Percentiles rank a stretch among this genome's conserved stretches.
phyloP scores from a whole-genome alignment of 2,888 invertebrate genomes.

The Pantelozetes paolii region DNA sequence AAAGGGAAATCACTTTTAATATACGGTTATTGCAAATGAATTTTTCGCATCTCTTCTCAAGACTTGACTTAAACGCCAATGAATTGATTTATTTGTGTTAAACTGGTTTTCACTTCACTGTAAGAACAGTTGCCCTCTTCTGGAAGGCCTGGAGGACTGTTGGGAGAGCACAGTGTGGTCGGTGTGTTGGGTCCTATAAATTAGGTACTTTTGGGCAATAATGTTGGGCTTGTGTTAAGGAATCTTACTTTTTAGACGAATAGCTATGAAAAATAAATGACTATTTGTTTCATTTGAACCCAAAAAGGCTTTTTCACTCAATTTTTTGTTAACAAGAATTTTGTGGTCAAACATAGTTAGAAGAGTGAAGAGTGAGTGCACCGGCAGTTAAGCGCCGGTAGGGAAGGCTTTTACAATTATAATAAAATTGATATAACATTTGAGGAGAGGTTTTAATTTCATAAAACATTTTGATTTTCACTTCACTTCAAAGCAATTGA shows the following conservation, averaged over 20 bases:
- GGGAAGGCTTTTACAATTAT: too few species aligned
- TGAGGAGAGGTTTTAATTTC: too few species aligned
- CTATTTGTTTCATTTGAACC: background rate
- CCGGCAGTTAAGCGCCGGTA: too few species aligned
- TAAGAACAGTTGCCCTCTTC: background rate
- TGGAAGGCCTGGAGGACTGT: background rate
- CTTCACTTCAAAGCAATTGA: too few species aligned
- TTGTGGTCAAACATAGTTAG: background rate
- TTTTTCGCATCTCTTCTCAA: background rate
- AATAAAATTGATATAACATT: too few species aligned
- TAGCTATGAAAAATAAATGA: background rate
- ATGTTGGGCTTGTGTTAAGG: background rate
- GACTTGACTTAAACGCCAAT: background rate
- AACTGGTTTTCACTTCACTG: background rate
- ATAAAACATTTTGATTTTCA: too few species aligned
- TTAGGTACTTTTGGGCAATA: slow-evolving; percentile 10
- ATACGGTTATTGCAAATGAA: background rate
- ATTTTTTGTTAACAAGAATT: background rate
- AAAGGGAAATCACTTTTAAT: background rate
- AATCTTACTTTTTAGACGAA: too few species aligned
- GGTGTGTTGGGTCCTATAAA: slow-evolving; percentile 22
- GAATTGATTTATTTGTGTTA: slow-evolving; percentile 11
- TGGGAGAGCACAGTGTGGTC: slow-evolving; percentile 12
- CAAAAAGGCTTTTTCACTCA: background rate
- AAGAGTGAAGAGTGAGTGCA: too few species aligned